Evolutionary conservation across 1,140 invertebrate species (phyloP), one percentile per base, ranked within the genome.

Genomic region (Lepidostoma basale): DNA sequence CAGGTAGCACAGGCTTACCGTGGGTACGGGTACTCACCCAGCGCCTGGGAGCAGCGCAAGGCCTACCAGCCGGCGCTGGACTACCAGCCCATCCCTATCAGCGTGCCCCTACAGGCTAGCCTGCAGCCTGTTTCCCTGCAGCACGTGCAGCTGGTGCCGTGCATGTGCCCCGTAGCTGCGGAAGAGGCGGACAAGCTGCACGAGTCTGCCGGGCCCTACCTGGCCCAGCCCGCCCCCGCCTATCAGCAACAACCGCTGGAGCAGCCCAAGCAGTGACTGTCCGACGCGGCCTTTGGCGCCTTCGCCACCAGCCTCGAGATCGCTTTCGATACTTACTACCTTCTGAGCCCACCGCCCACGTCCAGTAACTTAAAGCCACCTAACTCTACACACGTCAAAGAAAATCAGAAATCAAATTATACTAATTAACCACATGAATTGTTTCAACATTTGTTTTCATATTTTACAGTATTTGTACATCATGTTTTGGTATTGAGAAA

Each of bases 131-230:
- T 82, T 1, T 80, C 81, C 0, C 74, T 82, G 3, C 80, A 83
- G 36, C 83, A 85, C 64, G 83, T 85, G 0, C 83, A 85, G 68
- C 71, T 85, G 1, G 83, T 85, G 1, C 84, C 84, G 0, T 85
- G 84, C 70, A 81, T 85, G 78, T 85, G 84, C 71, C 84, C 84
- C 5, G 81, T 83, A 0, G 79, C 82, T 0, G 80, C 80, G 1
- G 83, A 84, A 47, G 82, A 84, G 58, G 79, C 79, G 0, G 81
- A 83, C 47, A 83, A 82, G 62, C 73, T 83, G 0, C 80, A 82
- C 62, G 81, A 83, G 28, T 77, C 81, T 68, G 77, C 78, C 0
- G 79, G 81, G 5, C 77, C 80, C 0, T 82, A 81, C 52, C 71
- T 82, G n/a, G 79, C 81, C 0, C 81, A 82, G 62, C 81, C 0